phyloP scores from a whole-genome alignment of 1,140 invertebrate species.

The Bombus waltoni region DNA sequence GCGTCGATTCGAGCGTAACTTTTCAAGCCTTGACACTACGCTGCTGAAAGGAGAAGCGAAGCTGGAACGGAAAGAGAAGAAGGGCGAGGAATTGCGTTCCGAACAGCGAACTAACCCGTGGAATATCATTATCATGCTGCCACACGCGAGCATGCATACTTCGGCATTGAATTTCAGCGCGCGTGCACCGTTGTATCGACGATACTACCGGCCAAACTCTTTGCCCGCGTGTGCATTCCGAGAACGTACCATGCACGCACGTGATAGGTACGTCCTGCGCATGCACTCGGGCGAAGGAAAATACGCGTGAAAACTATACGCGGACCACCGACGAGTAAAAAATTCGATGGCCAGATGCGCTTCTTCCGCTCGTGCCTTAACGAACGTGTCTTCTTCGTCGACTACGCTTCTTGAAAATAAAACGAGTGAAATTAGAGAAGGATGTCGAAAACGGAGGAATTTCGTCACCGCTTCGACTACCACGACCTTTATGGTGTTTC shows the following conservation, averaged over 20 bases:
- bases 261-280: constrained; percentile 33
- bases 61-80: not conserved
- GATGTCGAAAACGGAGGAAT: not conserved
- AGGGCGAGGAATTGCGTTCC: not conserved
- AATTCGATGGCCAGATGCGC: not conserved
- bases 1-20: constrained; percentile 4
- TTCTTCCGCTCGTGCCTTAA: constrained; percentile 6
- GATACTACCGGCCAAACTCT: constrained; percentile 40
- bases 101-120: constrained; percentile 42
- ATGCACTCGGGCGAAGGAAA: not conserved
- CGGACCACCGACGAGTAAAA: not conserved
- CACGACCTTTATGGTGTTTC: not conserved
- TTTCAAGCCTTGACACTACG: not conserved
- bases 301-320: not conserved
- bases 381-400: constrained; percentile 8
- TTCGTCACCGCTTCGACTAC: not conserved
- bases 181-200: constrained; percentile 42
- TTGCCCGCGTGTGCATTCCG: constrained; percentile 44
- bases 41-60: not conserved
- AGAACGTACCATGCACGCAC: constrained; percentile 51
- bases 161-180: constrained; percentile 63
- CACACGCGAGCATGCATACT: constrained; percentile 48
- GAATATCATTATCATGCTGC: constrained; percentile 60
- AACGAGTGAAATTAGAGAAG: not conserved
- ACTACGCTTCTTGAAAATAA: not conserved